Evolutionary conservation across 2,888 invertebrate genomes (phyloP), one percentile per base, ranked within the genome.

Genomic region (Eilema depressum): DNA sequence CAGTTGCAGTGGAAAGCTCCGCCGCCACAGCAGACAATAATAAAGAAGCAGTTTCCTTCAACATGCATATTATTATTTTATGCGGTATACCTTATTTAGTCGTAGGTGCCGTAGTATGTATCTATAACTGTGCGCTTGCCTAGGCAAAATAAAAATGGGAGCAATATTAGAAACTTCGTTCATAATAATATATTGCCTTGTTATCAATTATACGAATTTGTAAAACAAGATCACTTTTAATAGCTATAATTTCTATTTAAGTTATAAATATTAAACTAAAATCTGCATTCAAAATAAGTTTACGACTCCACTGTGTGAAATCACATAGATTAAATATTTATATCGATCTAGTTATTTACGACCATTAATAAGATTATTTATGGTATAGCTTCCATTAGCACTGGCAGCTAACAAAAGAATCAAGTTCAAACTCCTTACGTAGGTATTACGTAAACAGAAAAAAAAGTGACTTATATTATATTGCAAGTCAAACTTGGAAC

Each of bases 401-500:
- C 64, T 61, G 61, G 57, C 56, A 41, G 20, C 37, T 71, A 71
- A 71, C 68, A 68, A 71, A 68, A 62, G 64, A 71, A 69, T 74
- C 64, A 63, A 68, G 66, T 66, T 62, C 59, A 68, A 41, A 41
- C 66, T 30, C 53, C 23, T 63, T 26, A n/a, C 53, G 1, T 56
- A 60, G 62, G 57, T 37, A 57, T 68, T 68, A 68, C 63, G 63
- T 41, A 71, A 71, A 66, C 61, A 71, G 63, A 63, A 69, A 67
- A 63, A 62, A 62, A 71, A 63, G 57, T 69, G 10, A 66, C 57
- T 41, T 60, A 63, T 25, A 41, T 41, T 60, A 63, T 25, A 41
- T 63, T 72, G 75, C 69, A 70, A 70, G 62, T 71, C 69, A 69
- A 62, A 61, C 59, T 67, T 62, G 30, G 28, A 72, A 62, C 14